A percentile compares a stretch with the other conserved stretches of the same genome.
These are phyloP conservation scores for Atherinomorus stipes DNA, from an alignment of 2,113 vertebrate genomes.

Conservation along the genomic window DNA sequence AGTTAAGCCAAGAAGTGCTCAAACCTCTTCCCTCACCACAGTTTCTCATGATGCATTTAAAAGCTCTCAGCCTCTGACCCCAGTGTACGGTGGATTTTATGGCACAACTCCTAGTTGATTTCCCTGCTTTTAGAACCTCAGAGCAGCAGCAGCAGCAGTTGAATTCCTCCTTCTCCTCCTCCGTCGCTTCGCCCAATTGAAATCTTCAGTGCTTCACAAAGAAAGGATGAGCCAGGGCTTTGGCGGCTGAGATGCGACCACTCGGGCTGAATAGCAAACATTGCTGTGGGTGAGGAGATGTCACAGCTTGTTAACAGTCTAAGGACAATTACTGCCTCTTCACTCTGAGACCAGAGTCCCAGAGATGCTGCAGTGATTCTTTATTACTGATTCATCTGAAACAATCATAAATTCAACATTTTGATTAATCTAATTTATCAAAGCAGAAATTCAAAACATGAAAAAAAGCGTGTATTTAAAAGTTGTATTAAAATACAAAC, in stretches of 20 bases:
- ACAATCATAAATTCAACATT: too few relatives aligned
- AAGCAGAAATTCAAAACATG: neutral
- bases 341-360: neutral
- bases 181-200: neutral
- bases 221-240: slow-evolving; percentile 80
- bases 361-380: neutral
- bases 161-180: neutral
- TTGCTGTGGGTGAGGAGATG: slow-evolving; percentile 65
- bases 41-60: slow-evolving; percentile 37
- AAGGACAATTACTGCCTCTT: neutral
- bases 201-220: slow-evolving; percentile 60
- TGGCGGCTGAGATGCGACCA: slow-evolving; percentile 77
- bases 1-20: neutral
- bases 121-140: neutral
- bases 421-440: neutral
- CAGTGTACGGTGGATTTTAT: slow-evolving; percentile 3
- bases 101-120: neutral
- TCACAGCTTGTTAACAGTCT: neutral
- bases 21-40: neutral
- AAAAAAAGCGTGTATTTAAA: too few relatives aligned
- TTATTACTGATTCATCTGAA: neutral
- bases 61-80: neutral
- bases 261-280: slow-evolving; percentile 79
- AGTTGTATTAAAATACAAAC: neutral
- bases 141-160: neutral